These are phyloP conservation scores for Chaetogeoica ovagalla DNA, from an alignment of 2,888 invertebrate species.

Conservation along the genomic window DNA sequence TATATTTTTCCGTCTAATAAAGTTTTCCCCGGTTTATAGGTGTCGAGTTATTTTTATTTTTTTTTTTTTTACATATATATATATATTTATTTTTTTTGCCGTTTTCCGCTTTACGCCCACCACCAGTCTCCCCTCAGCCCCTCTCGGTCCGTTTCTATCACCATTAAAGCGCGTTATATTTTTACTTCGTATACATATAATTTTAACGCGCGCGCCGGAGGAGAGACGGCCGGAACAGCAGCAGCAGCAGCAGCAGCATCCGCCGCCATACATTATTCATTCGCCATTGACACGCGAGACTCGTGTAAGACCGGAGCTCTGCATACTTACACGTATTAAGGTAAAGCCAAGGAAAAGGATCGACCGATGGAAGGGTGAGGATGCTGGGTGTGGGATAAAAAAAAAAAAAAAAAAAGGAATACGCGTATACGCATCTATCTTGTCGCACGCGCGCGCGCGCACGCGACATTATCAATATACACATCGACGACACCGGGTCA, in stretches of 20 bases:
- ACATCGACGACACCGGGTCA: constrained; percentile 16
- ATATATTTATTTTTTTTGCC: too few relatives aligned
- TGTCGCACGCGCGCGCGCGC: neutral
- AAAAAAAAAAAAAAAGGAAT: neutral
- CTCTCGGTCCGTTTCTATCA: neutral
- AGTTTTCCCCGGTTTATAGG: constrained; percentile 41
- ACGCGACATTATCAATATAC: constrained; percentile 36
- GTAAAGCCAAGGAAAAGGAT: neutral
- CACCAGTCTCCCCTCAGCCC: neutral
- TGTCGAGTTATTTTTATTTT: constrained; percentile 16
- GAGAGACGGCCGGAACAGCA: neutral
- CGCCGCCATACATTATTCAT: constrained; percentile 45
- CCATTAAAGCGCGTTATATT: constrained; percentile 38
- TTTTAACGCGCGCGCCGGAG: constrained; percentile 4
- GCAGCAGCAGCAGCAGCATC: neutral
- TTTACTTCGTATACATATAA: constrained; percentile 36
- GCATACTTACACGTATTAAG: constrained; percentile 23
- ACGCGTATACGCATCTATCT: constrained; percentile 26
- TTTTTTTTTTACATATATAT: too few relatives aligned
- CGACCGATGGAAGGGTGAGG: neutral
- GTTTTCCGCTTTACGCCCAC: neutral
- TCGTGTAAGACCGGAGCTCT: constrained; percentile 39
- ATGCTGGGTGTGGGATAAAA: neutral
- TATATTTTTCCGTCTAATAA: constrained; percentile 46
- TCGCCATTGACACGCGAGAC: constrained; percentile 43